Evolutionary conservation across 2,888 invertebrate species (phyloP), one percentile per base, ranked within the genome.

Genomic region (Athalia cordata): DNA sequence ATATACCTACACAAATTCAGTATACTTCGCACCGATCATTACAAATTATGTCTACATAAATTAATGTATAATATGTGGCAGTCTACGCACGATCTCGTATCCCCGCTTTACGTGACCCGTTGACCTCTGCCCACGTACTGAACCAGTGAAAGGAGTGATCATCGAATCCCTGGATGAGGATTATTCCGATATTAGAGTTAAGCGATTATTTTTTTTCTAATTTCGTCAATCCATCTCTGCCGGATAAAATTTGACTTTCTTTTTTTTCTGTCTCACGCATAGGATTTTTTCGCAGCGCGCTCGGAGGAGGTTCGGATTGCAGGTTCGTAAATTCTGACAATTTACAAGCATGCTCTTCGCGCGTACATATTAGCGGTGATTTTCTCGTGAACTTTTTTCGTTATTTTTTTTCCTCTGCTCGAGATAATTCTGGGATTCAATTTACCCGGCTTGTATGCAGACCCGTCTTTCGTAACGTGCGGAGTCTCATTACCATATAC

Each of bases 401-500:
- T 13, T 7, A 29, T 52, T 15, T 11, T 5, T 13, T 52, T 68
- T 9, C 0, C 43, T 29, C 43, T 64, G 55, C 55, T 68, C 52
- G 43, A 52, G 15, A 49, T 13, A 9, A 47, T 72, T 5, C 47
- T 59, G 7, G 1, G 47, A 59, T 72, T 72, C 57, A 72, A 72
- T 72, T 72, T 59, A 59, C 72, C 59, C 59, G 59, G 11, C 55
- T n/a, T 11, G 55, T 55, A 55, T 13, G 3, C 45, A 55, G 72
- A 72, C 29, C 29, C 59, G 47, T 57, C 59, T 57, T 59, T 72
- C 72, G 72, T 59, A 49, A 47, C 45, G 9, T 11, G n/a, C 11
- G 13, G 15, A 59, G 52, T 72, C 72, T 59, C 13, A 59, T 72
- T 72, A 72, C 47, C 72, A 72, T 72, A 59, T 8, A 43, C 64